A percentile compares a stretch with the other conserved stretches of the same genome.
These are phyloP conservation scores for Sussaba pulchella DNA, from an alignment of 2,888 invertebrate genomes.

Conservation along the genomic window DNA sequence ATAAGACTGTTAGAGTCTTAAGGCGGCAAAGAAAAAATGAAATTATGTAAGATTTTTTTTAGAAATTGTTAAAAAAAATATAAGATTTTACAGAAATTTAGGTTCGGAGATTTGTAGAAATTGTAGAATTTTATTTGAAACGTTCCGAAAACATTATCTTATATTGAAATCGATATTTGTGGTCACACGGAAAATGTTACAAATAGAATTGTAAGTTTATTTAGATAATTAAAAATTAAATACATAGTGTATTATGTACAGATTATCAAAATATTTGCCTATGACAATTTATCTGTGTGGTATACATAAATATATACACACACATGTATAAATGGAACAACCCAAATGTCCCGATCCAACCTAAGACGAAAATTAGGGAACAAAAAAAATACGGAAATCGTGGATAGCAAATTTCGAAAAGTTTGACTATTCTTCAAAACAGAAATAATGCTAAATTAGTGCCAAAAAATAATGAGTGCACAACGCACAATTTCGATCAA, in stretches of 20 bases:
- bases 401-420: background rate
- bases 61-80: background rate
- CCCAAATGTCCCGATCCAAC: background rate
- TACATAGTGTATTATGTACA: conserved; percentile 37
- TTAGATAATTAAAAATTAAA: conserved; percentile 18
- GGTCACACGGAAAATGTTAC: conserved; percentile 42
- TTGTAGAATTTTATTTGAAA: conserved; percentile 1
- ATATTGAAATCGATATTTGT: conserved; percentile 55
- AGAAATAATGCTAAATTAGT: conserved; percentile 41
- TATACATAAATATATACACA: too few relatives aligned
- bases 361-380: background rate
- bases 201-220: conserved; percentile 1
- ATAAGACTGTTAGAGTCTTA: too few relatives aligned
- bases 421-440: background rate
- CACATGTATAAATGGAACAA: too few relatives aligned
- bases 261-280: conserved; percentile 21
- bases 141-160: background rate
- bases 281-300: conserved; percentile 9
- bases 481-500: conserved; percentile 40
- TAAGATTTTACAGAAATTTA: too few relatives aligned
- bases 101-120: background rate
- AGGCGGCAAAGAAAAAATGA: too few relatives aligned
- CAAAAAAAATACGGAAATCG: conserved; percentile 18
- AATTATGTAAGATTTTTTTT: background rate
- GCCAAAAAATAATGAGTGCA: conserved; percentile 44